Evolutionary conservation across 1,140 invertebrate genomes (phyloP).

Genomic region (Orchesella cincta): DNA sequence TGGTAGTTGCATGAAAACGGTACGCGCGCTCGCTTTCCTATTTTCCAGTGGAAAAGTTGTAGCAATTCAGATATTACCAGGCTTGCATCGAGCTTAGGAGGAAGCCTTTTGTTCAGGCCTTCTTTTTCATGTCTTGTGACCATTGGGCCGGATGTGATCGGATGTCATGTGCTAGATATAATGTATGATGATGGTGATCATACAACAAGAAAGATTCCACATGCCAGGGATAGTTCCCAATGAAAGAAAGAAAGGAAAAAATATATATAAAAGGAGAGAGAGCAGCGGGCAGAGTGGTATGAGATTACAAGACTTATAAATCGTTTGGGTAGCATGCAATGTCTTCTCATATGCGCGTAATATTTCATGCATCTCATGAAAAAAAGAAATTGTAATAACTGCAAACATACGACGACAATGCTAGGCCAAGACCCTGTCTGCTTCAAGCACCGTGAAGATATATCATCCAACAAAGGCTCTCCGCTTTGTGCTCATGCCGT

Average conservation of each 20-base stretch:
- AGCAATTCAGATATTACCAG: not conserved
- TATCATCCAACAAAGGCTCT: conserved; percentile 3
- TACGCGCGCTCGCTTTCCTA: not conserved
- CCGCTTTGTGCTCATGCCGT: not conserved
- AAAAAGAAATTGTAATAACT: conserved; percentile 26
- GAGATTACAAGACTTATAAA: conserved; percentile 16
- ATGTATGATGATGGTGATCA: conserved; percentile 16
- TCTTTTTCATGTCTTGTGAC: conserved; percentile 28
- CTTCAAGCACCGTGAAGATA: conserved; percentile 13
- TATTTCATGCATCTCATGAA: conserved; percentile 23
- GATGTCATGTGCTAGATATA: conserved; percentile 19
- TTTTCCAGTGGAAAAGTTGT: not conserved
- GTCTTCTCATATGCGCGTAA: conserved; percentile 16
- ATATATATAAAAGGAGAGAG: no score
- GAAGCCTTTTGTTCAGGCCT: conserved; percentile 17
- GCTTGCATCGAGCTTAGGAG: not conserved
- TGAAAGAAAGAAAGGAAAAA: conserved; percentile 1
- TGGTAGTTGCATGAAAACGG: not conserved
- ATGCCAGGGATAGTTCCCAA: not conserved
- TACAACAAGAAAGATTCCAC: conserved; percentile 12
- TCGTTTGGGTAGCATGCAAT: conserved; percentile 21
- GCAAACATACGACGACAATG: conserved; percentile 17
- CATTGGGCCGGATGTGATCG: conserved; percentile 24
- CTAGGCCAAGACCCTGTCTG: conserved; percentile 25
- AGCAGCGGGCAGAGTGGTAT: not conserved